phyloP scores from a whole-genome alignment of 2,888 invertebrate genomes.

The Apamea monoglypha region DNA sequence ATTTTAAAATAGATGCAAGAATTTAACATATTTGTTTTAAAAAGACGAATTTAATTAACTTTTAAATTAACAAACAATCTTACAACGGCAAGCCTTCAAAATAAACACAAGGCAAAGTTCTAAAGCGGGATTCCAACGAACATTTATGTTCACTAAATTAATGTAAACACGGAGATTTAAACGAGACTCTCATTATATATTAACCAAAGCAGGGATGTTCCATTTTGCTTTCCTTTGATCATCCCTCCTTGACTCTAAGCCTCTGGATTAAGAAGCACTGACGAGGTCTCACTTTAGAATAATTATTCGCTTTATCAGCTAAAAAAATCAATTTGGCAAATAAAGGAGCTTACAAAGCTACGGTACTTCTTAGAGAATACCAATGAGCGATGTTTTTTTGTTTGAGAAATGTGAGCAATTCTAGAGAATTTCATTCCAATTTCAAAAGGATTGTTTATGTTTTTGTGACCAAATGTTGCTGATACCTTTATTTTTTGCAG shows the following conservation, averaged over 20 bases:
- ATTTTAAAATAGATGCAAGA: background rate
- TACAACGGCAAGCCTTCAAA: slow-evolving; percentile 4
- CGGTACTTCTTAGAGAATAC: background rate
- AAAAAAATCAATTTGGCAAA: slow-evolving; percentile 82
- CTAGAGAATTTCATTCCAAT: background rate
- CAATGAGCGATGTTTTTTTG: background rate
- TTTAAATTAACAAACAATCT: slow-evolving; percentile 14
- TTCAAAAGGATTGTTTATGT: slow-evolving; percentile 11
- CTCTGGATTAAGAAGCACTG: slow-evolving; percentile 81
- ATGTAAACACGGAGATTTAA: slow-evolving; percentile 86
- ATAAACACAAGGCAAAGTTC: slow-evolving; percentile 42
- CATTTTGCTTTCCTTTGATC: slow-evolving; percentile 82
- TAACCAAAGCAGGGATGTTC: slow-evolving; percentile 84
- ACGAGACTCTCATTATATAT: slow-evolving; percentile 86
- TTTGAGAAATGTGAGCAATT: background rate
- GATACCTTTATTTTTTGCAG: background rate
- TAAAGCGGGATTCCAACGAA: slow-evolving; percentile 63
- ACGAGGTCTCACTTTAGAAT: slow-evolving; percentile 84
- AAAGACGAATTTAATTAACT: slow-evolving; percentile 14
- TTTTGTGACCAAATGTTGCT: background rate
- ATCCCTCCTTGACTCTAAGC: slow-evolving; percentile 82
- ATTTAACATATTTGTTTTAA: background rate
- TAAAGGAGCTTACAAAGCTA: slow-evolving; percentile 54
- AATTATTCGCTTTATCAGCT: slow-evolving; percentile 85
- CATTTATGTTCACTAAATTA: slow-evolving; percentile 83